phyloP scores from a whole-genome alignment of 2,797 vertebrate genomes.

The Chiloscyllium punctatum region DNA sequence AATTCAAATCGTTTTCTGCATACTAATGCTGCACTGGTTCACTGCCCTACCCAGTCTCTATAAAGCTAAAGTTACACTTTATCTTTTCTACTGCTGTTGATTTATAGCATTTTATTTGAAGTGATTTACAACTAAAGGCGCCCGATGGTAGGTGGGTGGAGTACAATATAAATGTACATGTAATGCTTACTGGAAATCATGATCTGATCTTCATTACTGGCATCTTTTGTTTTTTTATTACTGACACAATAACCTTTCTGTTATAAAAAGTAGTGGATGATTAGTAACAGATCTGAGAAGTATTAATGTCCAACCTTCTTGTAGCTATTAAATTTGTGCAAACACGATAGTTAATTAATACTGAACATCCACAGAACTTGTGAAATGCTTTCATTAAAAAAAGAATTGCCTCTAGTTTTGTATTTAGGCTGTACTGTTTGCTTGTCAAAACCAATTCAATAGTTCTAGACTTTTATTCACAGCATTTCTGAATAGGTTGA shows the following conservation, averaged over 20 bases:
- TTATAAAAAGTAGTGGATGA: not conserved
- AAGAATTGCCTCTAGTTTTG: too few relatives aligned
- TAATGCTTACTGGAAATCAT: slow-evolving; percentile 25
- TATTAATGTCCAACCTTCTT: not conserved
- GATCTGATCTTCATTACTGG: not conserved
- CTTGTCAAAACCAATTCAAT: not conserved
- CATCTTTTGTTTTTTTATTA: not conserved
- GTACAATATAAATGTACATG: not conserved
- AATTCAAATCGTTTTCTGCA: not conserved
- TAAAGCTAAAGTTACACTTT: not conserved
- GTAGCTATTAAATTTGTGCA: not conserved
- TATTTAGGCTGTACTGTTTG: not conserved
- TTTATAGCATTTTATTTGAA: not conserved
- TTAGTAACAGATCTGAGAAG: not conserved
- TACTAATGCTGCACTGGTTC: not conserved
- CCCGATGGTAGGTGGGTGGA: not conserved
- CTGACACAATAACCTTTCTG: not conserved
- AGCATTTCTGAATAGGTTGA: too few relatives aligned
- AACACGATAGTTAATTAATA: not conserved
- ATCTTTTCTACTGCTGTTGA: not conserved
- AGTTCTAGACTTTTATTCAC: not conserved
- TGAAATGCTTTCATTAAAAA: not conserved
- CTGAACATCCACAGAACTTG: too few relatives aligned
- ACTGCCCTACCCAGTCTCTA: not conserved
- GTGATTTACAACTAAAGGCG: not conserved